phyloP scores from a whole-genome alignment of 2,888 invertebrate genomes.

The Spialia ferax region DNA sequence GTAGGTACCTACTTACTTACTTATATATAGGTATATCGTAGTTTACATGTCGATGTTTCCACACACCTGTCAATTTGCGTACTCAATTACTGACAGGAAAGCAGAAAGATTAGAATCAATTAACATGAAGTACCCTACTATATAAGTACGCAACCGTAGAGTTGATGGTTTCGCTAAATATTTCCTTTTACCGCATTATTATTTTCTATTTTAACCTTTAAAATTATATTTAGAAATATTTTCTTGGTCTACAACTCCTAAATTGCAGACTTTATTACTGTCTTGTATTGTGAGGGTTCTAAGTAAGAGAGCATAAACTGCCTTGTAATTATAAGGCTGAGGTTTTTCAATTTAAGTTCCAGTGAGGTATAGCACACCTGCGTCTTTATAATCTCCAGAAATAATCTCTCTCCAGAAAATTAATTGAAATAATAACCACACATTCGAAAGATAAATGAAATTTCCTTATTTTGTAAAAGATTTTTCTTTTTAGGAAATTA shows the following conservation, averaged over 20 bases:
- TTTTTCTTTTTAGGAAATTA: too few species aligned
- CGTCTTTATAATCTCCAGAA: slow-evolving; percentile 9
- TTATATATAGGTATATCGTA: neutral
- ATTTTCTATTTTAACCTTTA: slow-evolving; percentile 16
- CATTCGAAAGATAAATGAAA: neutral
- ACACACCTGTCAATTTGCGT: slow-evolving; percentile 31
- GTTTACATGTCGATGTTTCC: slow-evolving; percentile 4
- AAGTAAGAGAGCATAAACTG: slow-evolving; percentile 1
- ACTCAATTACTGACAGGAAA: slow-evolving; percentile 37
- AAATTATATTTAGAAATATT: slow-evolving; percentile 9
- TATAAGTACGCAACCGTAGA: slow-evolving; percentile 6
- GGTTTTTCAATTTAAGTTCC: slow-evolving; percentile 18
- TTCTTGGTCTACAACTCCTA: neutral
- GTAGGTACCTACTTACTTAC: too few species aligned
- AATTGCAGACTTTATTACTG: neutral
- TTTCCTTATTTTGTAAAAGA: too few species aligned
- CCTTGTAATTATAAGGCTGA: slow-evolving; percentile 14
- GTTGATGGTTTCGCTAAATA: slow-evolving; percentile 22
- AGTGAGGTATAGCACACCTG: slow-evolving; percentile 20
- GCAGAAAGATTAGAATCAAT: slow-evolving; percentile 37
- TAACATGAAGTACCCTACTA: slow-evolving; percentile 20
- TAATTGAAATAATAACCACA: neutral
- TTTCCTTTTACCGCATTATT: slow-evolving; percentile 26
- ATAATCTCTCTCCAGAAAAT: neutral
- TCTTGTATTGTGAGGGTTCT: neutral